Evolutionary conservation across 2,888 invertebrate species (phyloP).

Genomic region (Onchidella celtica): DNA sequence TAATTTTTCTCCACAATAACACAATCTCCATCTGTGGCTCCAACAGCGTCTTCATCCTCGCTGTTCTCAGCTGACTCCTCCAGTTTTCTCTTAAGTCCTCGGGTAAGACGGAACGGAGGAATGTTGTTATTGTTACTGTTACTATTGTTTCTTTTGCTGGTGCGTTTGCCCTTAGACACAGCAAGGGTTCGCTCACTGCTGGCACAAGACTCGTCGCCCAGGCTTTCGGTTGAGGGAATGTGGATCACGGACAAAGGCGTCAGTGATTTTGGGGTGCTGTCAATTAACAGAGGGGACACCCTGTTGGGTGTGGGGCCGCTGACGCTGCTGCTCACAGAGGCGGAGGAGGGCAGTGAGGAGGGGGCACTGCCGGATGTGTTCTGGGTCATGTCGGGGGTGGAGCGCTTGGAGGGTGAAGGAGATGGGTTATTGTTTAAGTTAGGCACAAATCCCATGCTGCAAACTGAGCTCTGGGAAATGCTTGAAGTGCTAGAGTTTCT

Average conservation of each 20-base stretch:
- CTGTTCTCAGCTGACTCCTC: background rate
- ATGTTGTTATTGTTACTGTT: conserved; percentile 5
- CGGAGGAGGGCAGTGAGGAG: background rate
- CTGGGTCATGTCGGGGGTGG: conserved; percentile 27
- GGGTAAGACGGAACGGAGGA: conserved; percentile 30
- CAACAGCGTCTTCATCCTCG: conserved; percentile 6
- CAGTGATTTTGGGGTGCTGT: background rate
- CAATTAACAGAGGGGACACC: background rate
- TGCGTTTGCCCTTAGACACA: background rate
- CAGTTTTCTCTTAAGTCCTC: conserved; percentile 43
- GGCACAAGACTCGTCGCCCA: conserved; percentile 5
- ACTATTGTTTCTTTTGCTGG: background rate
- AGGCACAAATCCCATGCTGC: conserved; percentile 74
- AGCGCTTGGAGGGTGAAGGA: conserved; percentile 22
- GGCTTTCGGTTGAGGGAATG: conserved; percentile 47
- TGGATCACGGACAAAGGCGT: conserved; percentile 25
- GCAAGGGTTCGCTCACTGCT: background rate
- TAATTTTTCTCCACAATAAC: conserved; percentile 49
- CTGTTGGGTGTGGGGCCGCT: background rate
- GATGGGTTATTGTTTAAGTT: conserved; percentile 53
- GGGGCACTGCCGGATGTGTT: conserved; percentile 13
- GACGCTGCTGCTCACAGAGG: conserved; percentile 20
- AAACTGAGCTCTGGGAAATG: conserved; percentile 64
- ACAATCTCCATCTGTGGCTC: conserved; percentile 43
- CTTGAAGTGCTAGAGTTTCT: conserved; percentile 66